A percentile compares a stretch with the other conserved stretches of the same genome.
Conservation (phyloP, 2,888 invertebrate species). For the Habrosyne pyritoides region DNA sequence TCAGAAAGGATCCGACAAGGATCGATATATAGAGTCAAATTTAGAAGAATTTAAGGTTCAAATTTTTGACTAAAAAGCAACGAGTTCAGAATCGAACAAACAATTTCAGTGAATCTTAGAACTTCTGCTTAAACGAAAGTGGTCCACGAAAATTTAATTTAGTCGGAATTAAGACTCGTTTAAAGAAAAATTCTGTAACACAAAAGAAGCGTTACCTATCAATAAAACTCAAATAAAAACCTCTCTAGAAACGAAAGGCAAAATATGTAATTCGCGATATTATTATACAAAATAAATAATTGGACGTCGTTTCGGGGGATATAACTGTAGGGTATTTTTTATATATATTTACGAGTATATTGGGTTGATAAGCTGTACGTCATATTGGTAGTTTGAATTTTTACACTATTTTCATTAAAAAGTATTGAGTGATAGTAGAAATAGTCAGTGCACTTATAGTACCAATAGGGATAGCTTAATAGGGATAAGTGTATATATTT, state of each 20-base stretch:
- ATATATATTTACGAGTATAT: no score
- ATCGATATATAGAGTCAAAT: constrained; percentile 12
- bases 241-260: constrained; percentile 8
- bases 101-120: constrained; percentile 12
- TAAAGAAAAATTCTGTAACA: constrained; percentile 8
- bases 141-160: constrained; percentile 10
- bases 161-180: constrained; percentile 9
- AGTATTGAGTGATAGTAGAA: no score
- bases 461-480: no score
- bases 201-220: constrained; percentile 2
- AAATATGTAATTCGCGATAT: constrained; percentile 2
- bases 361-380: no score
- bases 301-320: no score
- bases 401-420: no score
- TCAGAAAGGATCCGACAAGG: constrained; percentile 13
- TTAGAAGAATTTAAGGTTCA: constrained; percentile 6
- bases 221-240: background rate
- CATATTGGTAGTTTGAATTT: no score
- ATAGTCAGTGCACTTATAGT: no score
- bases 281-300: no score
- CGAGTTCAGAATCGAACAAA: constrained; percentile 11
- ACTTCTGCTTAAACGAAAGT: constrained; percentile 12
- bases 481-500: no score
- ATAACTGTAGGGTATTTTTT: no score
- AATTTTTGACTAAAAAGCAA: constrained; percentile 10